phyloP scores from a whole-genome alignment of 2,888 invertebrate species.

The Trichogramma evanescens region DNA sequence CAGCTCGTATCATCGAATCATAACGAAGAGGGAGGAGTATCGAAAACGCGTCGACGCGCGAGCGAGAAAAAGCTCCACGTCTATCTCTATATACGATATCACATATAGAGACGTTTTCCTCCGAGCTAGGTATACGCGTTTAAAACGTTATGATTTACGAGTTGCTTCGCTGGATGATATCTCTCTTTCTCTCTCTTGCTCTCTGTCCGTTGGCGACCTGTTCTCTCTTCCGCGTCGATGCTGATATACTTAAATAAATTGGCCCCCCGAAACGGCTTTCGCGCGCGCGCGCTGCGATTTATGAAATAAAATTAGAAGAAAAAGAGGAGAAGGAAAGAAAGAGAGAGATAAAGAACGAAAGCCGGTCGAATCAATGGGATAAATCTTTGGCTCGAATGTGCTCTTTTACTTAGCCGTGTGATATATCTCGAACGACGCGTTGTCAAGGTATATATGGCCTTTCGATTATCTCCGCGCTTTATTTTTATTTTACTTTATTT shows the following conservation, averaged over 20 bases:
- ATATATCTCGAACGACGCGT: no score
- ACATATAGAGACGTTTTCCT: no score
- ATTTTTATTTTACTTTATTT: no score
- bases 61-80: not conserved
- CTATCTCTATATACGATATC: no score
- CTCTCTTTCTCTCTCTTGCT: not conserved
- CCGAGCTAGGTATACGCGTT: no score
- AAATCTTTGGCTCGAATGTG: no score
- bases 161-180: no score
- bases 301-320: slow-evolving; percentile 11
- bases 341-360: not conserved
- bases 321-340: not conserved
- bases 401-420: no score
- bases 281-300: slow-evolving; percentile 7
- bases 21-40: not conserved
- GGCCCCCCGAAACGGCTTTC: slow-evolving; percentile 5
- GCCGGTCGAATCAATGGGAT: not conserved
- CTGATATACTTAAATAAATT: not conserved
- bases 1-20: not conserved
- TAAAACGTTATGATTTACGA: no score
- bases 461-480: no score
- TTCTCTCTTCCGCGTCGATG: not conserved
- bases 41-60: no score
- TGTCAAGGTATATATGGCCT: no score
- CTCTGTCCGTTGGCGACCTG: not conserved